Evolutionary conservation across 1,140 invertebrate species (phyloP), one percentile per base, ranked within the genome.

Genomic region (Tetragnatha versicolor): DNA sequence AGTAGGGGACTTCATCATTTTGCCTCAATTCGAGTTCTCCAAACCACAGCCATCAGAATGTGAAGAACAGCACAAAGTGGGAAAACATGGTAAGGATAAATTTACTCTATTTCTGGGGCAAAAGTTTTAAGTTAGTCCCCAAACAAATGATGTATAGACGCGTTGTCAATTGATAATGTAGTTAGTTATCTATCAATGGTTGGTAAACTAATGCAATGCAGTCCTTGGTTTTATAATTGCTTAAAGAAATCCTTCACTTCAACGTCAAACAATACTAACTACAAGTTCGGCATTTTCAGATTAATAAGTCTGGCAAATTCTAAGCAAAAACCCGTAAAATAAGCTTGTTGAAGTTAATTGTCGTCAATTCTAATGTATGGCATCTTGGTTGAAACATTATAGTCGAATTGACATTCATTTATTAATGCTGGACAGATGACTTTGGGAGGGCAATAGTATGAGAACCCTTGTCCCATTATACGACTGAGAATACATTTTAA

Each of bases 1-100:
- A n/a, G 35, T 79, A n/a, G 65, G 65, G 35, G 76, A 79, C 17
- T 79, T 47, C 5, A 61, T 79, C n/a, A 79, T 69, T 49, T 51
- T 79, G 27, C 65, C 65, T 12, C 76, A 79, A 29, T 77, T 77
- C 45, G 73, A 77, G 31, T 66, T 77, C 14, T 39, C 47, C 2
- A 22, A 25, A 10, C 73, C 73, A 29, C 12, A 25, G n/a, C 58
- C 60, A 22, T 12, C 45, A n/a, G 12, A 17, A 17, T 77, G 73
- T 25, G 14, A 22, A 10, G 29, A 77, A 31, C 6, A 31, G 9
- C 3, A 51, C 14, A 20, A 47, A 17, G 17, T 51, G n/a, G 45
- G 29, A 14, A 68, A 49, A 33, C 65, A 49, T 22, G 45, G 65
- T 49, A 47, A 66, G 60, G 2, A 63, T 29, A 42, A 42, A 42